These are phyloP conservation scores for Montipora efflorescens DNA, from an alignment of 64 coral and sea anemone species.

Conservation along the genomic window DNA sequence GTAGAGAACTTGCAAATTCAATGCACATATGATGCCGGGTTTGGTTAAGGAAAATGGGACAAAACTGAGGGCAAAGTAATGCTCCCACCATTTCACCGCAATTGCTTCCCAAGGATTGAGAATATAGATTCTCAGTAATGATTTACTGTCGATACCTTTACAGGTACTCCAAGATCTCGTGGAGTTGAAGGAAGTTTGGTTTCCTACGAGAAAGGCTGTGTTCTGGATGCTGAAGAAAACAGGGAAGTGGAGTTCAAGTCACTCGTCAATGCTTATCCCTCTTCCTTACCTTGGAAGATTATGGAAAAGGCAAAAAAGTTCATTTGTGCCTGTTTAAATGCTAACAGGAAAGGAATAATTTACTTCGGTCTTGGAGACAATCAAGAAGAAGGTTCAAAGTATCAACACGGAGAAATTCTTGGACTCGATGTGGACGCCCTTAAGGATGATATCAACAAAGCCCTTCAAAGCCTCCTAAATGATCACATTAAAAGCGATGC, in stretches of 20 bases:
- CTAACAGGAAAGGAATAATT: conserved; percentile 21
- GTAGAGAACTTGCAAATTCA: too few species aligned
- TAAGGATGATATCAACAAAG: conserved; percentile 56
- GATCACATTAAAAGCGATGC: conserved; percentile 56
- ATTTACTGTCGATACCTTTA: too few species aligned
- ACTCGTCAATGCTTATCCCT: not conserved
- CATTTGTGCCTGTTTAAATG: conserved; percentile 61
- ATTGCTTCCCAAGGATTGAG: too few species aligned
- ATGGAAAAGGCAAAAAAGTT: conserved; percentile 71
- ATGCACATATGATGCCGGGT: too few species aligned
- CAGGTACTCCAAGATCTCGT: conserved; percentile 16
- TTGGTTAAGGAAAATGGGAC: too few species aligned
- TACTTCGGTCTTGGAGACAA: conserved; percentile 60
- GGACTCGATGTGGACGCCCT: conserved; percentile 34
- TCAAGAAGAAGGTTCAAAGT: conserved; percentile 51
- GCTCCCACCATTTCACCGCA: too few species aligned
- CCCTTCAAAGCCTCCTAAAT: conserved; percentile 27
- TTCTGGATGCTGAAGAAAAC: conserved; percentile 44
- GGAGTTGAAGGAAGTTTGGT: not conserved
- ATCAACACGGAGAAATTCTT: conserved; percentile 34
- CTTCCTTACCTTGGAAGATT: conserved; percentile 38
- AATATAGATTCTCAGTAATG: too few species aligned
- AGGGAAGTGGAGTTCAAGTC: conserved; percentile 61
- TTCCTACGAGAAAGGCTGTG: not conserved
- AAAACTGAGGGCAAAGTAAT: too few species aligned